Evolutionary conservation across 2,113 vertebrate genomes (phyloP), one percentile per base, ranked within the genome.

Genomic region (Sminthopsis crassicaudata): DNA sequence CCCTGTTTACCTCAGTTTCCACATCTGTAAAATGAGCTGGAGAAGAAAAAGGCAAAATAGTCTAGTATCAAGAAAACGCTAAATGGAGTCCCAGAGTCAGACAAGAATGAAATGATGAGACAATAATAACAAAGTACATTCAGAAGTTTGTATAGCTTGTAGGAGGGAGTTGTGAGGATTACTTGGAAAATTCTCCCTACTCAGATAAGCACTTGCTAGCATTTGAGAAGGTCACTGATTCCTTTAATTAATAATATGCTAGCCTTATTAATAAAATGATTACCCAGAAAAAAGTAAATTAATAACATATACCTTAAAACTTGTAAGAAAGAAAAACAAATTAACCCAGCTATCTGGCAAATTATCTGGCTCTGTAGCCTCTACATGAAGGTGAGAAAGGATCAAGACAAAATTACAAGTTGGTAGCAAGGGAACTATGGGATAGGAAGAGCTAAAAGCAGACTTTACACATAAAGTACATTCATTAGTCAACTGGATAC

Each of bases 301-400:
- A 76, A 76, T 90, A 92, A 52, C 46, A 9, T 91, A 89, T 0
- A 57, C 57, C 67, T 52, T 46, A 92, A 51, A 52, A 93, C 60
- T 22, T 84, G 36, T 46, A 90, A 67, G 55, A 25, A 94, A 91
- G 51, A 90, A 84, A 96, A 94, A 94, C 53, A 54, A 42, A 76
- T 51, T 48, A 57, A 36, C 53, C 88, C 88, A 42, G 36, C 91
- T 46, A 92, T 90, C 89, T 55, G 57, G 7, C 42, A 84, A 96
- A 91, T 92, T 90, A 67, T 88, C 42, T 55, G 84, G 76, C 76
- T 95, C 67, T 67, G n/a, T 26, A 94, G 90, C 10, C 55, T 94
- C 53, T 89, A 95, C 30, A 51, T 95, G 90, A 94, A 90, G 67
- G 27, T 30, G 94, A 95, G 57, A 10, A 91, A 84, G 93, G 88